Percentiles rank a stretch among this genome's conserved stretches.
Evolutionary conservation across 2,888 invertebrate species (phyloP).

Genomic region (Seira musarum): DNA sequence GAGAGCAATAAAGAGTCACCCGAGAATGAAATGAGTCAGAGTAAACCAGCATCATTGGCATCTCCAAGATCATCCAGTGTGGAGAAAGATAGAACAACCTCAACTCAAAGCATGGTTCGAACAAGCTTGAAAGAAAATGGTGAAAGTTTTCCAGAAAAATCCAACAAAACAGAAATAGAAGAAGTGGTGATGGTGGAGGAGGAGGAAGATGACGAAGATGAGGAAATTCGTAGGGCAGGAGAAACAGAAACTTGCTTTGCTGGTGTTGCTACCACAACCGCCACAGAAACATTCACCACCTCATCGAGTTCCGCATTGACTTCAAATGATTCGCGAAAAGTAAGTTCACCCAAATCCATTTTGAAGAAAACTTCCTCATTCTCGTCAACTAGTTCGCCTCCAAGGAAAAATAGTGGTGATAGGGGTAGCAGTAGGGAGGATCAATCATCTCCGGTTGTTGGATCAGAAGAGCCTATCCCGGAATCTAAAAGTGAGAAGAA

Average conservation of each 20-base stretch:
- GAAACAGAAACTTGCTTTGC: not conserved
- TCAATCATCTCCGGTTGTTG: not conserved
- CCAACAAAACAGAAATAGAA: conserved; percentile 13
- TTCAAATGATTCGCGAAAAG: conserved; percentile 42
- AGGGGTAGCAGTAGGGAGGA: conserved; percentile 2
- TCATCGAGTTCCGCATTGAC: conserved; percentile 29
- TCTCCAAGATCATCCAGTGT: conserved; percentile 7
- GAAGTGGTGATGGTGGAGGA: not conserved
- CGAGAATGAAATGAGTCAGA: conserved; percentile 27
- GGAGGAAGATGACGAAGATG: not conserved
- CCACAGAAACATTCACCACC: not conserved
- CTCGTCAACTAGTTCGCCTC: conserved; percentile 25
- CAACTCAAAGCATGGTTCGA: conserved; percentile 41
- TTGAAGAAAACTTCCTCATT: conserved; percentile 68
- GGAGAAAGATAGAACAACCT: conserved; percentile 24
- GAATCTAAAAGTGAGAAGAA: conserved; percentile 5
- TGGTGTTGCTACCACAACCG: not conserved
- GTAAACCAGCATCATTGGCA: not conserved
- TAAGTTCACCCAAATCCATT: conserved; percentile 66
- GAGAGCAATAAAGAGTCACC: conserved; percentile 16
- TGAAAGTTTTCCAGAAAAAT: conserved; percentile 30
- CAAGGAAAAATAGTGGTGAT: conserved; percentile 34
- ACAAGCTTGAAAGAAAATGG: conserved; percentile 2
- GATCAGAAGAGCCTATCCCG: conserved; percentile 31
- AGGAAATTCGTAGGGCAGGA: conserved; percentile 8